Evolutionary conservation across 2,888 invertebrate species (phyloP), one percentile per base, ranked within the genome.

Genomic region (Cheilosia variabilis): DNA sequence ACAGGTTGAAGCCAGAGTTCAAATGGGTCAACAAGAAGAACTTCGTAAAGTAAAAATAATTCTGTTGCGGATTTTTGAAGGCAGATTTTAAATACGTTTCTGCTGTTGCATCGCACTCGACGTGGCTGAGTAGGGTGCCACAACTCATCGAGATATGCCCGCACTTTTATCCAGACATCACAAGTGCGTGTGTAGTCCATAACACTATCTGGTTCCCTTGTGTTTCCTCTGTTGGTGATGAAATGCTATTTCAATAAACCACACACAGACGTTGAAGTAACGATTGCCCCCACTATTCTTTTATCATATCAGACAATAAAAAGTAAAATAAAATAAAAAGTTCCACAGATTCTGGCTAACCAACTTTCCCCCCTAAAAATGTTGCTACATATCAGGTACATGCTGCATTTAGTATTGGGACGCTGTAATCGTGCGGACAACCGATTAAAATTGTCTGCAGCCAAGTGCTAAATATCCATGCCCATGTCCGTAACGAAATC

Each of bases 341-440:
- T n/a, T 17, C 19, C 31, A 63, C 15, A 53, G 9, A 53, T 43
- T 22, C 27, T 27, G 6, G 1, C 6, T 43, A 43, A 43, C 60
- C 15, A 52, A 58, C 47, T n/a, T 37, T 52, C 10, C 10, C 43
- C 15, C 45, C 6, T 24, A 13, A 9, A 24, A 17, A 31, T 27
- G 10, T 22, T 43, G 10, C 41, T 19, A 27, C 27, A 27, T 6
- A 24, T 5, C 19, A 34, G 4, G 47, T 50, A 15, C 4, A 34
- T 13, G 34, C n/a, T 47, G 53, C 53, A 60, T 37, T 31, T 22
- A 9, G 2, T 9, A 9, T n/a, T n/a, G 31, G 53, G 55, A 68
- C 63, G 68, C 50, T 24, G 72, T 50, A 79, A 10, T 63, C 83
- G 79, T 73, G 78, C 78, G 78, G 78, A 79, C 83, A 73, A 47